Evolutionary conservation across 2,113 vertebrate genomes (phyloP), one percentile per base, ranked within the genome.

Genomic region (Daphoenositta chrysoptera): DNA sequence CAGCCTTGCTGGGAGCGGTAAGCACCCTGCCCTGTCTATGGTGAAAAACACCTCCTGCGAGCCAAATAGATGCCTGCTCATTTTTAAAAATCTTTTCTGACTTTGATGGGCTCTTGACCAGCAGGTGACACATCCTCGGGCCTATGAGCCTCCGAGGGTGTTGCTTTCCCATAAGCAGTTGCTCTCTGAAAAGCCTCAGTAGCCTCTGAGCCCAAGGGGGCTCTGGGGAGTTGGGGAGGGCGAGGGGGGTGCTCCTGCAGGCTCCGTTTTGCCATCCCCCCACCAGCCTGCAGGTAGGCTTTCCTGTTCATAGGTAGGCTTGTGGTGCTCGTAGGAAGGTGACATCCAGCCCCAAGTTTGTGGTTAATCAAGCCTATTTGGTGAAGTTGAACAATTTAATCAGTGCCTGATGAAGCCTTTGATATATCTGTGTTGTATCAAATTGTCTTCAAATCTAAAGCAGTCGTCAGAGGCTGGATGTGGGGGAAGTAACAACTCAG

Each of bases 381-480:
- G 39, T 40, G 64, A 77, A 75, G n/a, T 0, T 30, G 47, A 93
- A 40, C 23, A 18, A 23, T 83, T 58, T 63, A 37, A 60, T 60
- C 33, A 3, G 20, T 73, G 33, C 13, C 21, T n/a, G 47, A 39
- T 37, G 23, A 56, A 87, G 27, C 57, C 48, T 75, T 37, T 24
- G 50, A 5, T 77, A 16, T 57, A 42, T 51, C 75, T 83, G 56
- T 2, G 1, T 26, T 78, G 1, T 14, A 50, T 40, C 23, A 30
- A 26, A 68, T 72, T 63, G 5, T 50, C 20, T 75, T 81, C 31
- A 48, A 26, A 30, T 60, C 16, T 45, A 53, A 73, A 71, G 61
- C 33, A 56, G 22, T n/a, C 0, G 0, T 40, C n/a, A 47, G 37
- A 31, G 60, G n/a, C 56, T 56, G 10, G 39, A 9, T 2, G 15